Conservation (phyloP, 2,888 invertebrate species). For the Malacosoma neustria region DNA sequence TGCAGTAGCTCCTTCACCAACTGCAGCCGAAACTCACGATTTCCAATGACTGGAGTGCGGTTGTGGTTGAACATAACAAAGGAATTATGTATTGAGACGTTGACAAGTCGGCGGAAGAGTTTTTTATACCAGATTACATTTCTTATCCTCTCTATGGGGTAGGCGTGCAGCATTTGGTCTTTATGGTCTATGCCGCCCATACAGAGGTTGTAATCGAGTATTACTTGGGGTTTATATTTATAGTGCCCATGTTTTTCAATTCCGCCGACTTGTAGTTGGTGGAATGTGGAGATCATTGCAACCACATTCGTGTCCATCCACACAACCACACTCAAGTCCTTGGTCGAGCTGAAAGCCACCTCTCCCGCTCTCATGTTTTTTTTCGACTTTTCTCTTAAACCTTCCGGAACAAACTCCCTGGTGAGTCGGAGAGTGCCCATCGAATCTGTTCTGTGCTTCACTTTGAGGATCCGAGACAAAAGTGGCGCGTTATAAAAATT, state of each 20-base stretch:
- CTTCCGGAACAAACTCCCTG: slow-evolving; percentile 12
- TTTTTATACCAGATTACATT: background rate
- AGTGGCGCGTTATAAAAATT: slow-evolving; percentile 20
- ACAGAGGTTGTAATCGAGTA: background rate
- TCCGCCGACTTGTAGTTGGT: slow-evolving; percentile 7
- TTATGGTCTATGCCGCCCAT: background rate
- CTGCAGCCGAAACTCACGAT: too few species aligned
- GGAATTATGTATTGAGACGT: background rate
- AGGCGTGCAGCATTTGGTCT: background rate
- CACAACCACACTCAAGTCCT: slow-evolving; percentile 36
- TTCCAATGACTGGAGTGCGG: too few species aligned
- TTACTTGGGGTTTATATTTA: background rate
- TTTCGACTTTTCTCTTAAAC: slow-evolving; percentile 10
- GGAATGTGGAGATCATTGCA: slow-evolving; percentile 18
- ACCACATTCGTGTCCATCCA: slow-evolving; percentile 24
- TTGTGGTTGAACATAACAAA: too few species aligned
- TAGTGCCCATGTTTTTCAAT: slow-evolving; percentile 4
- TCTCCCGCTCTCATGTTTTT: slow-evolving; percentile 12
- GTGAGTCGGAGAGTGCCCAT: slow-evolving; percentile 12
- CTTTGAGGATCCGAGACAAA: slow-evolving; percentile 18
- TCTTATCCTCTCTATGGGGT: background rate
- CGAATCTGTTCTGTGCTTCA: slow-evolving; percentile 11
- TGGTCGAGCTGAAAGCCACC: slow-evolving; percentile 9
- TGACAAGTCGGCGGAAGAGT: background rate
- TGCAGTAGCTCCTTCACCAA: too few species aligned